Percentiles rank a stretch among this genome's conserved stretches.
These are phyloP conservation scores for Porites divaricata DNA, from an alignment of 92 coral and sea anemone species.

Conservation along the genomic window DNA sequence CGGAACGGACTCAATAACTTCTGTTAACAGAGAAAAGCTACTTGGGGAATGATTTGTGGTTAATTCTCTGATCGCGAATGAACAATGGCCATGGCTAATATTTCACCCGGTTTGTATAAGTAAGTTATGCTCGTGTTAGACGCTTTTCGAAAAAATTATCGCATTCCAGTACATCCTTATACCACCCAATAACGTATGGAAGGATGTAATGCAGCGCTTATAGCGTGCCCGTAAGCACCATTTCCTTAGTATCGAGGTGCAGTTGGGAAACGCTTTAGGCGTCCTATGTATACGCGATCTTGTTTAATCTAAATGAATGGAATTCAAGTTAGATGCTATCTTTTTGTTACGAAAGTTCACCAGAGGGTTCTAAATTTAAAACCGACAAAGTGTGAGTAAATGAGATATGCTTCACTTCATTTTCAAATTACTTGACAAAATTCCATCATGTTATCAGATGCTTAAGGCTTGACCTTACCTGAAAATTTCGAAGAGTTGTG, in stretches of 20 bases:
- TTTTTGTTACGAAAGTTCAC: conserved; percentile 8
- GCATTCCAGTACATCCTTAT: conserved; percentile 5
- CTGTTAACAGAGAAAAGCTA: conserved; percentile 41
- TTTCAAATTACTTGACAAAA: not conserved
- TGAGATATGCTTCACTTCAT: conserved; percentile 15
- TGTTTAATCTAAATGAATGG: conserved; percentile 49
- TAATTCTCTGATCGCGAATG: conserved; percentile 17
- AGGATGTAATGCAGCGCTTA: conserved; percentile 1
- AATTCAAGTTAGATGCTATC: conserved; percentile 56
- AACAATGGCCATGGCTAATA: conserved; percentile 19
- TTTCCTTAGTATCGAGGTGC: conserved; percentile 1
- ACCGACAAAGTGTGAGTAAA: conserved; percentile 9
- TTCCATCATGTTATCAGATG: conserved; percentile 5
- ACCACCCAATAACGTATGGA: not conserved
- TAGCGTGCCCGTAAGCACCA: not conserved
- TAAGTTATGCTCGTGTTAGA: conserved; percentile 33
- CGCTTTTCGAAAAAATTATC: conserved; percentile 17
- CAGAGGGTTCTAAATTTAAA: conserved; percentile 4
- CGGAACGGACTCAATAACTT: conserved; percentile 19
- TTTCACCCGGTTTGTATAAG: conserved; percentile 22
- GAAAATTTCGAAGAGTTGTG: not conserved
- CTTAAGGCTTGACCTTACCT: not conserved
- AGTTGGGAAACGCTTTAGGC: conserved; percentile 43
- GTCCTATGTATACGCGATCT: conserved; percentile 3
- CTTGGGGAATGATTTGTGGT: conserved; percentile 26